These are phyloP conservation scores for Hemichromis elongatus DNA, from an alignment of 2,113 vertebrate genomes.

Conservation along the genomic window DNA sequence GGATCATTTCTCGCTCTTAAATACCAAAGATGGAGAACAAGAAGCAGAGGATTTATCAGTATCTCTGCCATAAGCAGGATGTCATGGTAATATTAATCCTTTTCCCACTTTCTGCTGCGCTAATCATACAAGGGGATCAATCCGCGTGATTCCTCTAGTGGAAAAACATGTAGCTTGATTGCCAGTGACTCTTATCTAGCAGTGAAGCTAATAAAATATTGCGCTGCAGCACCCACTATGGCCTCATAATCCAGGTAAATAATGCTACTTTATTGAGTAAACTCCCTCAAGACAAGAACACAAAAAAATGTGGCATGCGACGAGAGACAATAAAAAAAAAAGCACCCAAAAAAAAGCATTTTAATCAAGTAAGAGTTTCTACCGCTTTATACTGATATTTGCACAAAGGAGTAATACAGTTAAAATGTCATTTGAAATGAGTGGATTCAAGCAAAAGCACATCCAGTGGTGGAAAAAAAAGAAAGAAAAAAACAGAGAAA, in stretches of 20 bases:
- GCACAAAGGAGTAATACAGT: constrained; percentile 19
- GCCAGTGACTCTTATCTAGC: constrained; percentile 36
- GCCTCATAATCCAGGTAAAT: constrained; percentile 63
- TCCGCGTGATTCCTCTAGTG: constrained; percentile 31
- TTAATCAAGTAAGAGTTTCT: constrained; percentile 36
- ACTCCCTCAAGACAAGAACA: constrained; percentile 37
- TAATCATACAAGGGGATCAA: constrained; percentile 69
- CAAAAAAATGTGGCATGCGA: neutral
- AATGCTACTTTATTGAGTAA: constrained; percentile 53
- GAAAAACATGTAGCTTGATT: constrained; percentile 56
- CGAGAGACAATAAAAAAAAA: neutral
- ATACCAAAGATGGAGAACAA: constrained; percentile 62
- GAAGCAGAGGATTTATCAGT: constrained; percentile 68
- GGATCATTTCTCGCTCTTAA: constrained; percentile 72
- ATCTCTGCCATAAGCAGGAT: constrained; percentile 64
- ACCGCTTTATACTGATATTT: constrained; percentile 35
- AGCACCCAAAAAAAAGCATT: constrained; percentile 9
- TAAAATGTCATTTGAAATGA: constrained; percentile 55
- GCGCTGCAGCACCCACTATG: constrained; percentile 11
- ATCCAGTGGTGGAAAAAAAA: neutral
- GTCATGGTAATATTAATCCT: constrained; percentile 68
- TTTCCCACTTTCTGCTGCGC: constrained; percentile 38
- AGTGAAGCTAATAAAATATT: constrained; percentile 50
- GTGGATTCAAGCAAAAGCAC: constrained; percentile 8
- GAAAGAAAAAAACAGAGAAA: neutral